Percentiles rank a stretch among this genome's conserved stretches.
phyloP scores from a whole-genome alignment of 1,140 invertebrate genomes.

The Listronotus oregonensis region DNA sequence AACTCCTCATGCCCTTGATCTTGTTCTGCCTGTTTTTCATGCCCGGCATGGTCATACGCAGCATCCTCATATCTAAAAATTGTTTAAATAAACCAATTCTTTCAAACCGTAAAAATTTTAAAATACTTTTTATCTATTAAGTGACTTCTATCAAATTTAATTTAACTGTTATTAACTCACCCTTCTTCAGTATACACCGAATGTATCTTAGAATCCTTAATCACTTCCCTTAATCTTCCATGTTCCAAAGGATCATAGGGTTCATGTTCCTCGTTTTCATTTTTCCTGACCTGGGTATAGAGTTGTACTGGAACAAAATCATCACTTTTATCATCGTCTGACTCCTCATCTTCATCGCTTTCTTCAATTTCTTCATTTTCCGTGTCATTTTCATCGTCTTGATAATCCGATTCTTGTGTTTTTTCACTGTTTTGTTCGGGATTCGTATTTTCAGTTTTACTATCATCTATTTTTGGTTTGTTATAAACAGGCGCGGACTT shows the following conservation, averaged over 20 bases:
- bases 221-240: slow-evolving; percentile 65
- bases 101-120: no score
- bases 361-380: slow-evolving; percentile 34
- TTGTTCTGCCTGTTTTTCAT: slow-evolving; percentile 67
- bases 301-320: slow-evolving; percentile 70
- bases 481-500: neutral
- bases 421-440: slow-evolving; percentile 1
- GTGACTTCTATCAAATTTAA: neutral
- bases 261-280: slow-evolving; percentile 64
- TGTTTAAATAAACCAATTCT: no score
- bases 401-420: slow-evolving; percentile 16
- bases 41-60: slow-evolving; percentile 76
- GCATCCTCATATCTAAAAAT: slow-evolving; percentile 67
- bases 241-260: slow-evolving; percentile 63
- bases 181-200: slow-evolving; percentile 79
- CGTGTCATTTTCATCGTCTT: slow-evolving; percentile 20
- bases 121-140: no score
- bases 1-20: slow-evolving; percentile 53
- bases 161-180: slow-evolving; percentile 11
- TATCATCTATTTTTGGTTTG: neutral
- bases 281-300: slow-evolving; percentile 70
- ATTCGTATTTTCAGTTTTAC: neutral
- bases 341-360: slow-evolving; percentile 53
- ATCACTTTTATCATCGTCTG: slow-evolving; percentile 42
- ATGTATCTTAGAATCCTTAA: slow-evolving; percentile 72